Base-by-base conservation (phyloP, 1,140 invertebrate genomes). In the Solenopsis fugax region DNA sequence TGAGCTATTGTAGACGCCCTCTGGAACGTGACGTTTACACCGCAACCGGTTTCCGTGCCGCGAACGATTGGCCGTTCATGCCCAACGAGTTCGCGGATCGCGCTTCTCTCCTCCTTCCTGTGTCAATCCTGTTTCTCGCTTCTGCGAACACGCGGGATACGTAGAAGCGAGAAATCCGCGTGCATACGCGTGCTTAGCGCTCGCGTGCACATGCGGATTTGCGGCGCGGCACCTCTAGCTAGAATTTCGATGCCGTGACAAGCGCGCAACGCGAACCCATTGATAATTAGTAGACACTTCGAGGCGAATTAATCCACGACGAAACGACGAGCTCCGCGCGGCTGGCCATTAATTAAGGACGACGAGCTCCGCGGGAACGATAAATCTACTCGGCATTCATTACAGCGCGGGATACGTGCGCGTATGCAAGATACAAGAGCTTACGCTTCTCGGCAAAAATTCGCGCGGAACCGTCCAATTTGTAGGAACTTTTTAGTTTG, bases 11-110 rank as follows among this genome's bases (percentile, higher is more conserved):
- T 89, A 86, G 87, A 87, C 81, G 87, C 86, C 85, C 90, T 86
- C 69, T 84, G 90, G 88, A 93, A 93, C 93, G 93, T 94, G 93
- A 94, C 91, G 90, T 93, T 93, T 89, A 90, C 89, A 92, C 93
- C 93, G 87, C 93, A 93, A 92, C 87, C 89, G 71, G 72, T 89
- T 88, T 82, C 86, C 82, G 78, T 80, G 71, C 78, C 64, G 58
- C 76, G 65, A 77, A 85, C 80, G 87, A 90, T 85, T 82, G 89
- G 85, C 64, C 87, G 89, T 85, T 91, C 87, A 88, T 85, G 89
- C 91, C 76, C 85, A 91, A 91, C 88, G 90, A 91, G 88, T 91
- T 78, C 88, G 65, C 87, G 85, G 73, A 34, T 73, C 64, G 50
- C 48, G 21, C 24, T 64, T 34, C 65, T 24, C 54, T 78, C 21